These are phyloP conservation scores for Epizoanthus illoricatus DNA, from an alignment of 92 coral and sea anemone species.

Conservation along the genomic window DNA sequence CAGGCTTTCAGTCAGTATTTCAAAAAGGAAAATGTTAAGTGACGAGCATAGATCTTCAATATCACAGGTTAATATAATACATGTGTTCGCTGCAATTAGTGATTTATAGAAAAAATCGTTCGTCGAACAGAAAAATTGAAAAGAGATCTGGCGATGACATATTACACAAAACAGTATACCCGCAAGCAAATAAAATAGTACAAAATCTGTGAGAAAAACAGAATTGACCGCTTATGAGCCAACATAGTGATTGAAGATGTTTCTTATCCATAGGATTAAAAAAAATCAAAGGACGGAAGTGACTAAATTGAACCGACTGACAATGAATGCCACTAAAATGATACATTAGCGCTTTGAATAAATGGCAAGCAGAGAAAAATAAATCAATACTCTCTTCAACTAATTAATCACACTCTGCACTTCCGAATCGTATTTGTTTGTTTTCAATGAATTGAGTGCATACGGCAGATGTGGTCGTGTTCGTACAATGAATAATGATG, in stretches of 20 bases:
- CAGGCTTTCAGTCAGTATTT: too few relatives aligned
- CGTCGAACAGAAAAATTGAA: background rate
- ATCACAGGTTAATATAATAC: background rate
- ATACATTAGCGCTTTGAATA: constrained; percentile 15
- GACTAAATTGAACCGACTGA: background rate
- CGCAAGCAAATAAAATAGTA: background rate
- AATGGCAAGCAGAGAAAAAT: constrained; percentile 11
- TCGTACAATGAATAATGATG: background rate
- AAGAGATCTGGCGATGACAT: background rate
- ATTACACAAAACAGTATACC: background rate
- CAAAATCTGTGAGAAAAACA: background rate
- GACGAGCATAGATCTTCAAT: too few relatives aligned
- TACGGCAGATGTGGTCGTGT: constrained; percentile 14
- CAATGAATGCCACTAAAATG: constrained; percentile 1
- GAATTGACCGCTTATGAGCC: background rate
- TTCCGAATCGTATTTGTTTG: constrained; percentile 9
- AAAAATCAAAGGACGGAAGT: background rate
- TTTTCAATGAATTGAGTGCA: background rate
- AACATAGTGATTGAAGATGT: background rate
- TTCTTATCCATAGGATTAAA: background rate
- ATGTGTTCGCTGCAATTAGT: background rate
- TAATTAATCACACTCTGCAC: background rate
- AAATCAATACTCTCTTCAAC: constrained; percentile 1
- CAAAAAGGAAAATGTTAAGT: too few relatives aligned
- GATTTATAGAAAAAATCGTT: background rate